Evolutionary conservation across 2,113 vertebrate genomes (phyloP).

Genomic region (Siniperca chuatsi): DNA sequence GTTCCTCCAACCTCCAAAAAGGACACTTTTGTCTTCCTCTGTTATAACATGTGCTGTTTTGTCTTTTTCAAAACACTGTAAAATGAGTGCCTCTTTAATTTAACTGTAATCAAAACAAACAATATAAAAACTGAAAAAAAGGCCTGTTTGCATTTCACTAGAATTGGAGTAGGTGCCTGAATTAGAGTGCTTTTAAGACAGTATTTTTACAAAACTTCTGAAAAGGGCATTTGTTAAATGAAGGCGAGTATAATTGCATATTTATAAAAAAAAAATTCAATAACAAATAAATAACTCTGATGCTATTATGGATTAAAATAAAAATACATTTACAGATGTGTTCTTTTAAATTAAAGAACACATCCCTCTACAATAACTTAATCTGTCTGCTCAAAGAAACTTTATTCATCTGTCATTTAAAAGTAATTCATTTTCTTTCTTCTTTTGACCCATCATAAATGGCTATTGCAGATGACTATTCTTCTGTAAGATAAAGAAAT

Average conservation of each 20-base stretch:
- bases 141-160: not conserved
- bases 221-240: not conserved
- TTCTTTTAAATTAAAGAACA: conserved; percentile 23
- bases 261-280: not conserved
- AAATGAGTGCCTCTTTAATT: not conserved
- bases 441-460: conserved; percentile 3
- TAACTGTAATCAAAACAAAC: not conserved
- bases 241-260: not conserved
- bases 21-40: no score
- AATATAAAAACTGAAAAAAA: not conserved
- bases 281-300: no score
- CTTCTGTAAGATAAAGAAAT: conserved; percentile 8
- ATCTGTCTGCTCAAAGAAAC: conserved; percentile 4
- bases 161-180: not conserved
- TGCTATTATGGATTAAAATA: not conserved
- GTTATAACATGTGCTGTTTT: not conserved
- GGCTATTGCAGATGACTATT: not conserved
- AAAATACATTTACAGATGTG: conserved; percentile 9
- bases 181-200: not conserved
- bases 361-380: not conserved
- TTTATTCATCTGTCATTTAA: not conserved
- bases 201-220: not conserved
- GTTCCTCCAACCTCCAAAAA: not conserved
- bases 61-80: not conserved
- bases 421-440: conserved; percentile 3